Conservation (phyloP, 2,113 vertebrate species). For the Nansenia antarctica region DNA sequence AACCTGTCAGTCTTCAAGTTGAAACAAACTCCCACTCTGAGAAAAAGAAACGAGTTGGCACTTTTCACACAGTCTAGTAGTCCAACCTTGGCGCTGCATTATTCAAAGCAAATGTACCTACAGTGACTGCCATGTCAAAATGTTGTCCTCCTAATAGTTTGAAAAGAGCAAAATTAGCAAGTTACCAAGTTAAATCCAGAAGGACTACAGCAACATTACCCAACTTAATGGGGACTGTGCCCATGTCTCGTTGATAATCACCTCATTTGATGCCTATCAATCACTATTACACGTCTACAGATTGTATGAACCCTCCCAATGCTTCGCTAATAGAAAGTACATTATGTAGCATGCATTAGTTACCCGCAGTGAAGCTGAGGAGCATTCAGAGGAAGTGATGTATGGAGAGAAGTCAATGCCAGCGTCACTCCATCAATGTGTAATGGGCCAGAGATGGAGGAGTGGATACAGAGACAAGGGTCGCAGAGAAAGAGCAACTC, state of each 20-base stretch:
- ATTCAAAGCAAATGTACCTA: slow-evolving; percentile 2
- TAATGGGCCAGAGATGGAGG: slow-evolving; percentile 54
- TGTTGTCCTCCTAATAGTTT: slow-evolving; percentile 9
- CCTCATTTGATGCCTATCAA: slow-evolving; percentile 60
- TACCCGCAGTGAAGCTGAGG: slow-evolving; percentile 26
- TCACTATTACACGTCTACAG: slow-evolving; percentile 37
- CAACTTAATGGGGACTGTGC: slow-evolving; percentile 51
- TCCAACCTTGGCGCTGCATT: background rate
- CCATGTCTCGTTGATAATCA: slow-evolving; percentile 52
- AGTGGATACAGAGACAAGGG: slow-evolving; percentile 30
- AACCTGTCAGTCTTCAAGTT: slow-evolving; percentile 30
- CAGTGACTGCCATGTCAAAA: background rate
- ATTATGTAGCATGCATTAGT: slow-evolving; percentile 41
- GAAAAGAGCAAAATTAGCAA: slow-evolving; percentile 38
- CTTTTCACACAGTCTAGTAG: slow-evolving; percentile 25
- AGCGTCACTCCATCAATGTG: slow-evolving; percentile 49
- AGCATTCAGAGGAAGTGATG: slow-evolving; percentile 40
- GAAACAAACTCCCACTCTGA: too few relatives aligned
- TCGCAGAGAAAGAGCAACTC: slow-evolving; percentile 41
- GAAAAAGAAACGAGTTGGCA: slow-evolving; percentile 36
- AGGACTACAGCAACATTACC: slow-evolving; percentile 62
- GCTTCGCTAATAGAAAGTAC: slow-evolving; percentile 27
- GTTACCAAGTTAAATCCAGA: slow-evolving; percentile 25
- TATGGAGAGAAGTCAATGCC: slow-evolving; percentile 38
- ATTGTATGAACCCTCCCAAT: slow-evolving; percentile 36